Evolutionary conservation across 1,140 invertebrate genomes (phyloP).

Genomic region (Zophobas atratus): DNA sequence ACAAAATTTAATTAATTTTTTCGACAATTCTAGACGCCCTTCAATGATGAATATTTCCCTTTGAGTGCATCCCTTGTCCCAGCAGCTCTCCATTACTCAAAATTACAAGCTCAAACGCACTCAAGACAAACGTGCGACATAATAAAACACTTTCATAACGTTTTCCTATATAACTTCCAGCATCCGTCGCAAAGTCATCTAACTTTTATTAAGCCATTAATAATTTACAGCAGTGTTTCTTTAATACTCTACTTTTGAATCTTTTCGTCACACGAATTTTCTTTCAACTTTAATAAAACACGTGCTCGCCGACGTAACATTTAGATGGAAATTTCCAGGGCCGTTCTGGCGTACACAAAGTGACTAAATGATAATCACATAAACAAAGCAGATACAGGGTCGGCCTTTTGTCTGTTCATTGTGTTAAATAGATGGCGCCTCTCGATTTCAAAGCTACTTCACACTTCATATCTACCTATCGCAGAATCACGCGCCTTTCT

Average conservation of each 20-base stretch:
- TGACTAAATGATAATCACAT: slow-evolving; percentile 32
- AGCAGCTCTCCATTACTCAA: not conserved
- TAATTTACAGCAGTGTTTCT: not conserved
- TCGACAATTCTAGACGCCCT: no score
- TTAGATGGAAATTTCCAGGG: not conserved
- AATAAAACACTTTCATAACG: not conserved
- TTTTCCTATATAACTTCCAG: not conserved
- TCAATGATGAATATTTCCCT: no score
- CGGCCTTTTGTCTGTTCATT: slow-evolving; percentile 16
- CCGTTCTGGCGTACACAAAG: slow-evolving; percentile 10
- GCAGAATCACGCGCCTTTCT: slow-evolving; percentile 27
- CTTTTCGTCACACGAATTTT: not conserved
- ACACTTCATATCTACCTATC: slow-evolving; percentile 37
- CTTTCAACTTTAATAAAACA: not conserved
- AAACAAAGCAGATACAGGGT: slow-evolving; percentile 1
- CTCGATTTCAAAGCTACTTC: slow-evolving; percentile 31
- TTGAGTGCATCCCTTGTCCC: no score
- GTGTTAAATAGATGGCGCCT: slow-evolving; percentile 24
- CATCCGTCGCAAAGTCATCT: not conserved
- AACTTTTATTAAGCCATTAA: slow-evolving; percentile 3
- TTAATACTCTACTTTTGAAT: not conserved
- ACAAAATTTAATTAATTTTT: no score
- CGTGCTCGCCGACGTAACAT: not conserved
- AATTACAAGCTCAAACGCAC: not conserved
- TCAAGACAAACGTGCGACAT: not conserved